Evolutionary conservation across 2,888 invertebrate species (phyloP).

Genomic region (Conchocele bisecta): DNA sequence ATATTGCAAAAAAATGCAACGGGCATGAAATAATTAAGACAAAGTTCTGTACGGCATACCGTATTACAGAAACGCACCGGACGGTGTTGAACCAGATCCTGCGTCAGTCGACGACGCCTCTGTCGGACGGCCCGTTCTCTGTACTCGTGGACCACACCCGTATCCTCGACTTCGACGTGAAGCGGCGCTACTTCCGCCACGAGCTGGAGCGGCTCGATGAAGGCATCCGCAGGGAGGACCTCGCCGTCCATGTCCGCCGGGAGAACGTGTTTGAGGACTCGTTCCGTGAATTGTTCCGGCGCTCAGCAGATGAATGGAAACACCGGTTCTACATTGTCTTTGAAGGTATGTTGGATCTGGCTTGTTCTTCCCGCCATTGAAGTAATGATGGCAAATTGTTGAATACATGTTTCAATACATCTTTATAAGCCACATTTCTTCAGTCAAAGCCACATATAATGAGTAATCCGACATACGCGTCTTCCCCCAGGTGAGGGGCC

Average conservation of each 20-base stretch:
- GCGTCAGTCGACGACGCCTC: conserved; percentile 88
- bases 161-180: conserved; percentile 94
- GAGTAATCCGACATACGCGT: too few relatives aligned
- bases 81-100: conserved; percentile 94
- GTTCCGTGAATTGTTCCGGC: conserved; percentile 92
- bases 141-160: conserved; percentile 94
- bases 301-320: conserved; percentile 94
- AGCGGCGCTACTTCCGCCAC: conserved; percentile 93
- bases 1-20: too few relatives aligned
- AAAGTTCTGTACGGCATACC: too few relatives aligned
- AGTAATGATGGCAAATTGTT: too few relatives aligned
- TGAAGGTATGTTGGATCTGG: conserved; percentile 87
- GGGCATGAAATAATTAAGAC: too few relatives aligned
- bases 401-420: too few relatives aligned
- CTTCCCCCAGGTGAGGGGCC: too few relatives aligned
- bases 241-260: conserved; percentile 92
- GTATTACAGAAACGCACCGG: conserved; percentile 91
- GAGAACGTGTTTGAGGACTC: conserved; percentile 94
- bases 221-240: conserved; percentile 86
- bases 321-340: conserved; percentile 95
- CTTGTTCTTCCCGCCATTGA: too few relatives aligned
- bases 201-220: conserved; percentile 93
- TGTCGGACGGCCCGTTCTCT: conserved; percentile 93
- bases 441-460: too few relatives aligned
- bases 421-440: too few relatives aligned